A percentile compares a stretch with the other conserved stretches of the same genome.
Evolutionary conservation across 2,888 invertebrate species (phyloP).

Genomic region (Baronia brevicornis): DNA sequence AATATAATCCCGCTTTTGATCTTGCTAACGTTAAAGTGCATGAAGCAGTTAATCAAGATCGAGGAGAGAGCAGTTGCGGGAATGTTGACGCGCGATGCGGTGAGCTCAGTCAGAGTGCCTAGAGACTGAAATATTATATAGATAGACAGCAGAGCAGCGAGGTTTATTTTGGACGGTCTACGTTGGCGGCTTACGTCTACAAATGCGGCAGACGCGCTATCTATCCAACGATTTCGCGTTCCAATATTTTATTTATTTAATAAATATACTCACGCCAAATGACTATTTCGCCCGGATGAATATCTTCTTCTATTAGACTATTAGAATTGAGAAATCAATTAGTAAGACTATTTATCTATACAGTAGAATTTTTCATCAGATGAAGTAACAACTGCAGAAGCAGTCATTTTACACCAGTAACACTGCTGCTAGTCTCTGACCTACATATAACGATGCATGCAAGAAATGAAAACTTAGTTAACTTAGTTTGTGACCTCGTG

Average conservation of each 20-base stretch:
- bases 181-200: constrained; percentile 59
- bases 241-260: constrained; percentile 29
- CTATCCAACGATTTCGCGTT: constrained; percentile 35
- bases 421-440: no score
- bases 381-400: no score
- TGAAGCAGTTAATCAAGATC: constrained; percentile 10
- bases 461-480: no score
- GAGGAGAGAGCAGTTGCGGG: constrained; percentile 19
- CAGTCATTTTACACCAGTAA: no score
- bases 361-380: no score
- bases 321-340: constrained; percentile 6
- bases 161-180: constrained; percentile 60
- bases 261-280: constrained; percentile 15
- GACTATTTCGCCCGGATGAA: constrained; percentile 5
- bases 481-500: no score
- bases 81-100: constrained; percentile 32
- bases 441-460: no score
- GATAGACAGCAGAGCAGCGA: constrained; percentile 29
- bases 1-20: no score
- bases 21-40: constrained; percentile 4
- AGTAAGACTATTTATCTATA: not conserved
- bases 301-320: constrained; percentile 6
- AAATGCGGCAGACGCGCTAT: constrained; percentile 41
- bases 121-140: constrained; percentile 52
- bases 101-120: constrained; percentile 36